Evolutionary conservation across 1,140 invertebrate species (phyloP).

Genomic region (Lepidurus couesii): DNA sequence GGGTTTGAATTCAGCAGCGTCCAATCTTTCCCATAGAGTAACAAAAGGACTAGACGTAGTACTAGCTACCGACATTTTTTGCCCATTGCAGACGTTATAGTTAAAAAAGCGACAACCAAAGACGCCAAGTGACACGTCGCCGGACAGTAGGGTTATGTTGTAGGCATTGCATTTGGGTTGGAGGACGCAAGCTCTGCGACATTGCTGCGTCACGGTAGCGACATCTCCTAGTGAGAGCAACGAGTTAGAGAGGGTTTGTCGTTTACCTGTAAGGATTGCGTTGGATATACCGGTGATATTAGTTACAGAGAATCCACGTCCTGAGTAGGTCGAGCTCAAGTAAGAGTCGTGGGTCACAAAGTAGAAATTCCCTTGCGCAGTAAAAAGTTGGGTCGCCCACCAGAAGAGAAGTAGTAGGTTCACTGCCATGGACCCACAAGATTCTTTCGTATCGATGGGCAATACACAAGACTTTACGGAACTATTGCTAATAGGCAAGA

Average conservation of each 20-base stretch:
- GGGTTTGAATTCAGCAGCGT: background rate
- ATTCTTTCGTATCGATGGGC: background rate
- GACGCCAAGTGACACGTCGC: background rate
- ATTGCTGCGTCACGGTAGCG: background rate
- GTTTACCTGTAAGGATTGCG: background rate
- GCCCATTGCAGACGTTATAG: too few relatives aligned
- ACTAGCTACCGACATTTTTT: too few relatives aligned
- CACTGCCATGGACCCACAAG: background rate
- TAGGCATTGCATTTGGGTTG: background rate
- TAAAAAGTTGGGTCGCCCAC: background rate
- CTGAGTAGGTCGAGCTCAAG: background rate
- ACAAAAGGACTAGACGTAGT: too few relatives aligned
- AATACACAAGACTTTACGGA: background rate
- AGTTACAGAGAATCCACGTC: too few relatives aligned
- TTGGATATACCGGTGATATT: background rate
- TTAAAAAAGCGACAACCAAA: background rate
- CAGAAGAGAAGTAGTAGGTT: background rate
- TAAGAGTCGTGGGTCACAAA: background rate
- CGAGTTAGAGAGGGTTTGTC: background rate
- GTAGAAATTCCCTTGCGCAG: background rate
- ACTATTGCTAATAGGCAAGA: too few relatives aligned
- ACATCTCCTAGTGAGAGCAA: background rate
- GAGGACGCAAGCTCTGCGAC: background rate
- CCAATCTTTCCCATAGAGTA: background rate
- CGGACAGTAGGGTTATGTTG: background rate